Evolutionary conservation across 2,888 invertebrate genomes (phyloP), one percentile per base, ranked within the genome.

Genomic region (Archaeoteleia sp.): DNA sequence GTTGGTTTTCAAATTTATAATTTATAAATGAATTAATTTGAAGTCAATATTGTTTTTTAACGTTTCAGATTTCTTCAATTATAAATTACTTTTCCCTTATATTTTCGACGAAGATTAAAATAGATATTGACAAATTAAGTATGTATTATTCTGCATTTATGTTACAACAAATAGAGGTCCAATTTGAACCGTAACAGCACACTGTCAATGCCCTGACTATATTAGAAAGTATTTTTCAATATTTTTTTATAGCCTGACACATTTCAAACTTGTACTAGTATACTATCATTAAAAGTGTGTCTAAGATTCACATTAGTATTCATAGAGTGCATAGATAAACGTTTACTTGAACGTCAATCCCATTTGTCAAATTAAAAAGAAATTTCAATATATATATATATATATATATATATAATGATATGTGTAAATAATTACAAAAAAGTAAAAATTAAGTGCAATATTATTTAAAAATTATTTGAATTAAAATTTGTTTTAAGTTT

Each of bases 51-150:
- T 40, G 1, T 43, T 51, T 20, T 57, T 67, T 62, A 37, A 57
- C n/a, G 3, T 67, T 67, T 57, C 67, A 67, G 67, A 67, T 67
- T 46, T 49, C 67, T 53, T 51, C 67, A 42, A 61, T 46, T 62
- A 35, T 57, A 39, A 62, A 45, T 62, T 17, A 7, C 51, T 67
- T 46, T 67, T 67, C 29, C 67, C 23, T 37, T 60, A 61, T 37
- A 67, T 67, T 29, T 61, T 67, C 39, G 67, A 67, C 42, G 67
- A 67, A 39, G 60, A 67, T 48, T 58, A 40, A 46, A 30, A 27
- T 53, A 67, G 58, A 58, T 67, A 60, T 46, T 37, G 30, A 34
- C 53, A 12, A 25, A 53, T 35, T 6, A 35, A 49, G 53, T 60
- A 58, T 67, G 65, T 65, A 65, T 45, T 60, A 15, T 10, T 42